Evolutionary conservation across 1,140 invertebrate genomes (phyloP).

Genomic region (Zaprionus gabonicus): DNA sequence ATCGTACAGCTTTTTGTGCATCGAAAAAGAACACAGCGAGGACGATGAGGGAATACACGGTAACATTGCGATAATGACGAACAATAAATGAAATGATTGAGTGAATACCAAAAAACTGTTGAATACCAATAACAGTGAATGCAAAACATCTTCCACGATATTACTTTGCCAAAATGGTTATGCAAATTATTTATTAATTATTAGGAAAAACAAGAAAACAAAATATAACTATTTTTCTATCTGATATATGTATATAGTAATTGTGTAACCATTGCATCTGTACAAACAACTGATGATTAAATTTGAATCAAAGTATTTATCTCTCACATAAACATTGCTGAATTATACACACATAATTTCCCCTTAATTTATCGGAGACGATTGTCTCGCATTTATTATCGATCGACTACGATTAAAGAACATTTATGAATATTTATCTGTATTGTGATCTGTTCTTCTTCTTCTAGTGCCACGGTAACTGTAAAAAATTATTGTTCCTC

Average conservation of each 20-base stretch:
- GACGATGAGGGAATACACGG: constrained; percentile 47
- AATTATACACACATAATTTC: constrained; percentile 5
- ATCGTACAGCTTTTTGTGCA: constrained; percentile 70
- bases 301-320: constrained; percentile 24
- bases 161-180: not conserved
- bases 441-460: constrained; percentile 9
- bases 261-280: constrained; percentile 12
- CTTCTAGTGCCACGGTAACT: not conserved
- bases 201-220: too few relatives aligned
- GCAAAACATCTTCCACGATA: too few relatives aligned
- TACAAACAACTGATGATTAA: constrained; percentile 36
- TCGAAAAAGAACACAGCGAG: constrained; percentile 11
- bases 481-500: not conserved
- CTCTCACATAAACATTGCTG: constrained; percentile 8
- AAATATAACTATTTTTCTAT: not conserved
- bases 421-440: not conserved
- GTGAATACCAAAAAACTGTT: constrained; percentile 16
- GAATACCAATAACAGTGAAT: constrained; percentile 3
- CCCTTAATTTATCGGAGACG: not conserved
- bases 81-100: constrained; percentile 42
- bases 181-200: too few relatives aligned
- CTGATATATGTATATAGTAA: not conserved
- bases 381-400: not conserved
- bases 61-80: constrained; percentile 66
- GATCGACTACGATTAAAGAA: not conserved